phyloP scores from a whole-genome alignment of 2,797 vertebrate species.

The Ara ararauna region DNA sequence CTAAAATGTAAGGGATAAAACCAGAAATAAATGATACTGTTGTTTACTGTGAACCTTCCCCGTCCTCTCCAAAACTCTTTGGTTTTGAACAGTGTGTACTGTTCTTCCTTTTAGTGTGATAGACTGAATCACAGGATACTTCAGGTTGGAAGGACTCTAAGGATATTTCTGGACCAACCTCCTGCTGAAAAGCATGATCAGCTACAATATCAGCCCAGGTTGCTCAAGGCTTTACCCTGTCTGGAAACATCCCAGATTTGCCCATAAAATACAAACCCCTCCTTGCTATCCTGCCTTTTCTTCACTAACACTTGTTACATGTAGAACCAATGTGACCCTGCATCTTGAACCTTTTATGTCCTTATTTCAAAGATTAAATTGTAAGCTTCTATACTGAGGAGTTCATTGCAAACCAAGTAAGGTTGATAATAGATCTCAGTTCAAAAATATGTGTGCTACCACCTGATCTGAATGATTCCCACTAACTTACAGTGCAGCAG shows the following conservation, averaged over 20 bases:
- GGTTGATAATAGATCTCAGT: not conserved
- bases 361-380: not conserved
- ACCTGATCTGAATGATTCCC: not conserved
- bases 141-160: not conserved
- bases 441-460: not conserved
- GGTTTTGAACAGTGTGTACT: not conserved
- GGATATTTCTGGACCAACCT: not conserved
- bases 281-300: not conserved
- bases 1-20: not conserved
- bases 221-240: not conserved
- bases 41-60: not conserved
- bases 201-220: not conserved
- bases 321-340: not conserved
- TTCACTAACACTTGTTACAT: not conserved
- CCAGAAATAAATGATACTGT: not conserved
- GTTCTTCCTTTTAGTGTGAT: not conserved
- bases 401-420: not conserved
- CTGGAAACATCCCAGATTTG: not conserved
- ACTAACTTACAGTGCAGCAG: not conserved
- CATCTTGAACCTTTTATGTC: not conserved
- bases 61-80: rapidly evolving
- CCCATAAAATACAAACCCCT: not conserved
- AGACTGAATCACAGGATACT: not conserved
- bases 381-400: not conserved
- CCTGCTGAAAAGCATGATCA: not conserved